Evolutionary conservation across 2,113 vertebrate species (phyloP), one percentile per base, ranked within the genome.

Genomic region (Microtus pennsylvanicus): DNA sequence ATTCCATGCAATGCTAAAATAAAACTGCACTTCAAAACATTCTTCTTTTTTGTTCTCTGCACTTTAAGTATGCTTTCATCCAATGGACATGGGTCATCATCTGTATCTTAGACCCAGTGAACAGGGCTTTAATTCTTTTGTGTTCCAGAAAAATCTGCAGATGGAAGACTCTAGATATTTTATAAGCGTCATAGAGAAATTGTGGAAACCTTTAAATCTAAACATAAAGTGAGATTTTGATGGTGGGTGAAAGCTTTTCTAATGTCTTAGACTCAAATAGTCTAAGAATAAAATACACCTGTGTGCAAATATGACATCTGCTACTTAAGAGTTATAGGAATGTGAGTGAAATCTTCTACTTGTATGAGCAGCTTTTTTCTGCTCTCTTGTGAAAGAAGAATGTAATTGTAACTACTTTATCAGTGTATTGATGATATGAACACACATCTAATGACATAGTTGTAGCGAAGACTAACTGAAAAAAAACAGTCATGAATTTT

Each of bases 141-240:
- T n/a, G 74, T 70, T 78, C 22, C n/a, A 81, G 42, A 76, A 94
- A 92, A 45, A 74, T 1, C 45, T 86, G 26, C 4, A 28, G 58
- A 50, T 42, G 22, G 13, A 58, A 50, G 33, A 35, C 5, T 76
- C 65, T 80, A 61, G 35, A 70, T 28, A 75, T 94, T 87, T 83
- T 30, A 3, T 82, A 69, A 14, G 55, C 21, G 1, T 70, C 83
- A 88, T 85, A 90, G 58, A 28, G n/a, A 94, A 76, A 45, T 9
- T 77, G 0, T 88, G 8, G 30, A 24, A 30, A 65, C 78, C 47
- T 95, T 61, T 38, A 63, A 61, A 92, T 75, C 1, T 47, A 28
- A 89, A 96, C 70, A 24, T n/a, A 76, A 78, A 35, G 13, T 58
- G 81, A 87, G 24, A 83, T 50, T 82, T 80, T 69, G n/a, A 63